Conservation (phyloP, 2,888 invertebrate species). For the Acleris cristana region DNA sequence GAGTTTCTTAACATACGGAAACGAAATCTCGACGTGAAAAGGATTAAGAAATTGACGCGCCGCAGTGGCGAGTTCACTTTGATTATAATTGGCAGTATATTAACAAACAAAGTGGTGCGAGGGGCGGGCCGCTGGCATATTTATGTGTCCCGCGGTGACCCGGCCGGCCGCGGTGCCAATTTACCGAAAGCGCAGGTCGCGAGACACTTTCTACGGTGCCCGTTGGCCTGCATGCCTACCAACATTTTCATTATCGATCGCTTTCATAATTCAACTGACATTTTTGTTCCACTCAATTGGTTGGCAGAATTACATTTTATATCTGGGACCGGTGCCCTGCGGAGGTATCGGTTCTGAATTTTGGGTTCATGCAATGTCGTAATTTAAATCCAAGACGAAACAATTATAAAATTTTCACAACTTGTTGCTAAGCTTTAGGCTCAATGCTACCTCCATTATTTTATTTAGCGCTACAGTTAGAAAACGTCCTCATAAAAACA, state of each 20-base stretch:
- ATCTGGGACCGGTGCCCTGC: slow-evolving; percentile 14
- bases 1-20: slow-evolving; percentile 46
- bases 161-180: slow-evolving; percentile 61
- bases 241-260: slow-evolving; percentile 81
- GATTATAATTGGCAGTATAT: slow-evolving; percentile 77
- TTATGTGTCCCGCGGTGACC: slow-evolving; percentile 78
- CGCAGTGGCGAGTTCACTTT: slow-evolving; percentile 69
- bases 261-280: slow-evolving; percentile 81
- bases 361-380: slow-evolving; percentile 12
- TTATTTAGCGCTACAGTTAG: no score
- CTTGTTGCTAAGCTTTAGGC: no score
- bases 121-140: slow-evolving; percentile 76
- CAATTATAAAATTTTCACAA: background rate
- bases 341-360: slow-evolving; percentile 24
- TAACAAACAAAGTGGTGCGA: slow-evolving; percentile 77
- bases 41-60: slow-evolving; percentile 74
- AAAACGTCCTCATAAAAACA: no score
- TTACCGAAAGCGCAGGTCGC: slow-evolving; percentile 76
- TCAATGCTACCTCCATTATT: no score
- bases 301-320: slow-evolving; percentile 53
- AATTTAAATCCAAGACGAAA: background rate
- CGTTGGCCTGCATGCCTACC: slow-evolving; percentile 58
- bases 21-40: slow-evolving; percentile 61
- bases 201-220: slow-evolving; percentile 78
- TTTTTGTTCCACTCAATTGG: slow-evolving; percentile 77